Base-by-base conservation (phyloP, 2,888 invertebrate genomes). In the Dolichomitus sp. region DNA sequence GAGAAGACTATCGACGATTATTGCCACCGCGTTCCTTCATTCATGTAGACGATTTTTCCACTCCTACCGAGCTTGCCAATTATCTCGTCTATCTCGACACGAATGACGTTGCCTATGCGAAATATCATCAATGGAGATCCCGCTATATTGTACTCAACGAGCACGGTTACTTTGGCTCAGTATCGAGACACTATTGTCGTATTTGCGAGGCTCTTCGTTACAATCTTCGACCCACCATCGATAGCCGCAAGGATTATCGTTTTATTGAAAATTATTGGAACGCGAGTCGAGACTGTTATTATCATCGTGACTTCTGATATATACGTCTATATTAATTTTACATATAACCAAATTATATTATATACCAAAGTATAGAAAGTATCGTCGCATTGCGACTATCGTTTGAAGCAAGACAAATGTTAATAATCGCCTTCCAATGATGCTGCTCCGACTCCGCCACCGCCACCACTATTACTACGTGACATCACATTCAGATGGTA, bases 161-260 rank as follows among this genome's bases (percentile, higher is more conserved):
- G 87, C 96, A 97, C 88, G 96, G 96, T 0, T 96, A 96, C 89
- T 96, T 96, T 87, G 94, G 95, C 14, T 94, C 95, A 0, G 92
- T 92, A 11, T 95, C 96, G 0, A 94, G 92, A 70, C 96, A 96
- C 88, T 95, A 95, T 81, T 96, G 96, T 88, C 94, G 96, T 74
- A 89, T 96, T 9, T 96, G 96, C 89, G 95, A 96, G 91, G 96
- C 96, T n/a, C 92, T 96, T 14, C 95, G 96, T 90, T 96, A 95
- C 87, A 96, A 96, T 88, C 92, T 93, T 17, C 91, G 88, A 50
- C 82, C 82, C 0, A 3, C 27, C 7, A 11, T 12, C 4, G 1
- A 17, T 9, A 7, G 9, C 1, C 2, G 7, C 45, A 2, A 19
- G 1, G 72, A 68, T 54, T 95, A 95, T 82, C 54, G 90, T 4